Percentiles rank a stretch among this genome's conserved stretches.
phyloP scores from a whole-genome alignment of 2,888 invertebrate genomes.

The Limenitis camilla region DNA sequence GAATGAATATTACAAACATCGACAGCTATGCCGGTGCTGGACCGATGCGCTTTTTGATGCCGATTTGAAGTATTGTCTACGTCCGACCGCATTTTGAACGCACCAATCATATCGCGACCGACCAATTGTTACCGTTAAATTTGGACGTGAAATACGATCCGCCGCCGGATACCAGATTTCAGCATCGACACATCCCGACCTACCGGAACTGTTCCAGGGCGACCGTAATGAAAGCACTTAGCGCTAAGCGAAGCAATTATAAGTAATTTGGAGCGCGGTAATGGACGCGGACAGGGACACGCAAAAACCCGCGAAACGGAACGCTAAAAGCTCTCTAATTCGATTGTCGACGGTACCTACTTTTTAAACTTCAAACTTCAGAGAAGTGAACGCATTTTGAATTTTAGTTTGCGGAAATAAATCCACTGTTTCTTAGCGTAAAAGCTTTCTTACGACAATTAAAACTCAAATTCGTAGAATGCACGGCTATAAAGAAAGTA shows the following conservation, averaged over 20 bases:
- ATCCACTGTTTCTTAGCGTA: slow-evolving; percentile 36
- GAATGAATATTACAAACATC: slow-evolving; percentile 72
- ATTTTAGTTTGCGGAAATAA: slow-evolving; percentile 26
- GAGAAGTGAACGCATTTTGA: slow-evolving; percentile 30
- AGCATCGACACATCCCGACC: slow-evolving; percentile 47
- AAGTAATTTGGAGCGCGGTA: slow-evolving; percentile 70
- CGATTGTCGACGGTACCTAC: slow-evolving; percentile 59
- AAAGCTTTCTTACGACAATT: slow-evolving; percentile 55
- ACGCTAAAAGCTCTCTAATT: slow-evolving; percentile 73
- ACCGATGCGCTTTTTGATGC: slow-evolving; percentile 58
- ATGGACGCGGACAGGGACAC: slow-evolving; percentile 70
- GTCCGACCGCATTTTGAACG: slow-evolving; percentile 32
- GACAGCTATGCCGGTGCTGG: slow-evolving; percentile 58
- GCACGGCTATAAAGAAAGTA: slow-evolving; percentile 67
- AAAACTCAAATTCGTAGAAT: slow-evolving; percentile 62
- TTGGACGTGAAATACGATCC: slow-evolving; percentile 22
- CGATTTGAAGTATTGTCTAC: slow-evolving; percentile 48
- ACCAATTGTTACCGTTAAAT: slow-evolving; percentile 21
- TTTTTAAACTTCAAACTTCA: slow-evolving; percentile 50
- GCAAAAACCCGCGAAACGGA: slow-evolving; percentile 71
- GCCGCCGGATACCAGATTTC: slow-evolving; percentile 34
- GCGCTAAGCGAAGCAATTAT: slow-evolving; percentile 74
- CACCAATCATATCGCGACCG: slow-evolving; percentile 24
- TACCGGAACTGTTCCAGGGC: slow-evolving; percentile 53
- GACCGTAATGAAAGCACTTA: slow-evolving; percentile 72